A percentile compares a stretch with the other conserved stretches of the same genome.
These are phyloP conservation scores for Umimayanthus kanabou DNA, from an alignment of 92 coral and sea anemone genomes.

Conservation along the genomic window DNA sequence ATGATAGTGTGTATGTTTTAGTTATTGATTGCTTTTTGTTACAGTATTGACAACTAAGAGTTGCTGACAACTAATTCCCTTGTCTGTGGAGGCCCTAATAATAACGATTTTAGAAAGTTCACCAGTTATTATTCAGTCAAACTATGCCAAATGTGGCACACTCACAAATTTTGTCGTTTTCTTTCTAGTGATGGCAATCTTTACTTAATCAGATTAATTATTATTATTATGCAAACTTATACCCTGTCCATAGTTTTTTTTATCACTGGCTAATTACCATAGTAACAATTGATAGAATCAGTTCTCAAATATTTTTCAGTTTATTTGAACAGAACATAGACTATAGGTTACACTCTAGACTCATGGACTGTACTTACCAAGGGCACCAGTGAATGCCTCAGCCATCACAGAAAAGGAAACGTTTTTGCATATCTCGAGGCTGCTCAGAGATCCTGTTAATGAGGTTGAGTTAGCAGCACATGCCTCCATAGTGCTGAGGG, in stretches of 20 bases:
- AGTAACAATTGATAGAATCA: background rate
- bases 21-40: too few relatives aligned
- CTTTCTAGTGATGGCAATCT: background rate
- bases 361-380: conserved; percentile 63
- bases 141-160: too few relatives aligned
- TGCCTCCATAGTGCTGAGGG: conserved; percentile 33
- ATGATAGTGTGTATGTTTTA: too few relatives aligned
- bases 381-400: conserved; percentile 84
- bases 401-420: conserved; percentile 91
- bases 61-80: too few relatives aligned
- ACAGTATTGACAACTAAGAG: too few relatives aligned
- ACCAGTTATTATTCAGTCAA: too few relatives aligned
- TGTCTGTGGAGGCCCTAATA: too few relatives aligned
- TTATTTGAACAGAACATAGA: background rate
- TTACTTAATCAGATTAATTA: background rate
- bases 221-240: too few relatives aligned
- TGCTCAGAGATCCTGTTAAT: conserved; percentile 35
- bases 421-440: conserved; percentile 63
- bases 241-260: too few relatives aligned
- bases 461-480: conserved; percentile 74
- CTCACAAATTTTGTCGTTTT: background rate
- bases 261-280: background rate
- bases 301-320: background rate
- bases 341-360: too few relatives aligned
- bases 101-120: too few relatives aligned